Evolutionary conservation across 1,140 invertebrate genomes (phyloP).

Genomic region (Diuraphis noxia): DNA sequence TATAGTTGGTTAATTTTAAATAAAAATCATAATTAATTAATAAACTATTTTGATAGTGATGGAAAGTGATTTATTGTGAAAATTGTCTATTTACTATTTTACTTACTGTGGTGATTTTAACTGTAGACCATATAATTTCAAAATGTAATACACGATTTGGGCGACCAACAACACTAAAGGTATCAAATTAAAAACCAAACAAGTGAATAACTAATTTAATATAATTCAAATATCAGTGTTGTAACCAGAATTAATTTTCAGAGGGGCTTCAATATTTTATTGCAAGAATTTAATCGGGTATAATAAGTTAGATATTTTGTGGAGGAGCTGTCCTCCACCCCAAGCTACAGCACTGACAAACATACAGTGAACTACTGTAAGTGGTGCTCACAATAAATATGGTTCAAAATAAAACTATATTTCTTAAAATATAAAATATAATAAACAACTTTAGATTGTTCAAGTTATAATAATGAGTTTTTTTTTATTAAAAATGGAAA

Average conservation of each 20-base stretch:
- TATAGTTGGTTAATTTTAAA: too few species aligned
- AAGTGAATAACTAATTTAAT: background rate
- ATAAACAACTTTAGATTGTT: background rate
- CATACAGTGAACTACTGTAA: background rate
- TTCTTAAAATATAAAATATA: background rate
- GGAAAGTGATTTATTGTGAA: too few species aligned
- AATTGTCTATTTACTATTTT: background rate
- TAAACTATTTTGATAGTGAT: too few species aligned
- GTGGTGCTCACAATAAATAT: background rate
- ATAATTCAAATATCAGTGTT: too few species aligned
- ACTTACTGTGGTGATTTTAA: background rate
- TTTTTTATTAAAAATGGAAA: background rate
- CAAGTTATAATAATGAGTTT: background rate
- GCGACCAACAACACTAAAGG: background rate
- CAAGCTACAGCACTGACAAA: too few species aligned
- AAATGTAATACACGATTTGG: background rate
- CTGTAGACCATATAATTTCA: background rate
- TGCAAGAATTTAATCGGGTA: too few species aligned
- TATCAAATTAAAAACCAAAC: background rate
- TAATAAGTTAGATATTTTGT: too few species aligned
- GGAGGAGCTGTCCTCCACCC: too few species aligned
- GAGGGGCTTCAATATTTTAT: too few species aligned
- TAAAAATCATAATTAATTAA: too few species aligned
- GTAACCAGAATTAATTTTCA: too few species aligned
- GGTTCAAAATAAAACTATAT: background rate